These are phyloP conservation scores for Pongo pygmaeus DNA, from an alignment of 2,113 vertebrate genomes.

Conservation along the genomic window DNA sequence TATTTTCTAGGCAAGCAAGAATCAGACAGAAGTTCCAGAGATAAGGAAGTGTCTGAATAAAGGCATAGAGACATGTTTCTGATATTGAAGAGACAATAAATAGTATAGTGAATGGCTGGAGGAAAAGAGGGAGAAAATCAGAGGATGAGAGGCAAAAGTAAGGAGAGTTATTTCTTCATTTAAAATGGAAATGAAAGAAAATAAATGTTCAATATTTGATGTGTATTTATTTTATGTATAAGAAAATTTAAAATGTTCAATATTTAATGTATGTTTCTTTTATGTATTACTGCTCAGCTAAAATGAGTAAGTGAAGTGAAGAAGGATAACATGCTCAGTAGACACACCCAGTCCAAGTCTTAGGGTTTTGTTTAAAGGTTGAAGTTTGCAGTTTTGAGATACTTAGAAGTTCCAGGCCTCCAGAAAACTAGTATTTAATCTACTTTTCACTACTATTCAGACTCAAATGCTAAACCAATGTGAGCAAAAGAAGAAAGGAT, in stretches of 20 bases:
- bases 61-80: accelerated
- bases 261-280: neutral
- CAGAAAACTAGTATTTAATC: neutral
- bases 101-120: accelerated
- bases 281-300: neutral
- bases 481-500: neutral
- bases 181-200: neutral
- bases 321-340: neutral
- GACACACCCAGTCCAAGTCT: neutral
- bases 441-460: neutral
- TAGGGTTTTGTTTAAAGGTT: neutral
- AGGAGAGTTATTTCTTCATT: neutral
- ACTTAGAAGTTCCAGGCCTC: neutral
- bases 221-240: too few relatives aligned
- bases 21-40: neutral
- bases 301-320: neutral
- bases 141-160: neutral
- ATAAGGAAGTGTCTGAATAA: neutral
- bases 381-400: neutral
- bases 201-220: neutral
- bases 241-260: neutral
- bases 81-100: neutral
- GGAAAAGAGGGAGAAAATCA: neutral
- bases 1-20: neutral
- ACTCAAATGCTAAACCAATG: neutral